These are phyloP conservation scores for Diplosoma virens DNA, from an alignment of 23 tunicate species.

Conservation along the genomic window DNA sequence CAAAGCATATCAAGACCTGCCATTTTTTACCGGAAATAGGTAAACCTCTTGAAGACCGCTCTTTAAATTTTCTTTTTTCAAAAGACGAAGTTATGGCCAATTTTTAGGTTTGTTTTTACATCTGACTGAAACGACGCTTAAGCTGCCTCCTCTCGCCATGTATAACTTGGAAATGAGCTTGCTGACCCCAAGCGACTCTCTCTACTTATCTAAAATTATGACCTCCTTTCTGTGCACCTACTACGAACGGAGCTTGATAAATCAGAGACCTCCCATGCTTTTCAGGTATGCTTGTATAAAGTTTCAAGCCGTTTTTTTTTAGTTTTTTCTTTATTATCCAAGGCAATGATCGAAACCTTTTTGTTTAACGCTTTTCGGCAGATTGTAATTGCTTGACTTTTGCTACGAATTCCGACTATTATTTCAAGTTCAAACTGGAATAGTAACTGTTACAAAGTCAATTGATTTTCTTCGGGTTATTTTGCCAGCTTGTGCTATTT, in stretches of 20 bases:
- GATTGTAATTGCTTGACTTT: too few species aligned
- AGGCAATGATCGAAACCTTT: too few species aligned
- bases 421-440: too few species aligned
- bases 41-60: background rate
- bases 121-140: conserved; percentile 38
- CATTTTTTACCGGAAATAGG: conserved; percentile 70
- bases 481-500: background rate
- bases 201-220: conserved; percentile 69
- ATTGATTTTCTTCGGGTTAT: background rate
- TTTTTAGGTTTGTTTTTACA: conserved; percentile 63
- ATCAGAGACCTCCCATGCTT: conserved; percentile 64
- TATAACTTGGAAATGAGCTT: conserved; percentile 64
- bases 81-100: too few species aligned
- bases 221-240: conserved; percentile 77
- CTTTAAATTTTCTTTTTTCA: too few species aligned
- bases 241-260: conserved; percentile 57
- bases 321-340: too few species aligned
- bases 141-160: conserved; percentile 65
- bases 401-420: too few species aligned
- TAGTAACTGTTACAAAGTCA: too few species aligned
- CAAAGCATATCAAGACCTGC: conserved; percentile 34
- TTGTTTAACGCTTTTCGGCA: too few species aligned
- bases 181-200: conserved; percentile 52
- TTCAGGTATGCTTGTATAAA: conserved; percentile 40
- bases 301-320: too few species aligned